Evolutionary conservation across 2,113 vertebrate genomes (phyloP).

Genomic region (Lates calcarifer): DNA sequence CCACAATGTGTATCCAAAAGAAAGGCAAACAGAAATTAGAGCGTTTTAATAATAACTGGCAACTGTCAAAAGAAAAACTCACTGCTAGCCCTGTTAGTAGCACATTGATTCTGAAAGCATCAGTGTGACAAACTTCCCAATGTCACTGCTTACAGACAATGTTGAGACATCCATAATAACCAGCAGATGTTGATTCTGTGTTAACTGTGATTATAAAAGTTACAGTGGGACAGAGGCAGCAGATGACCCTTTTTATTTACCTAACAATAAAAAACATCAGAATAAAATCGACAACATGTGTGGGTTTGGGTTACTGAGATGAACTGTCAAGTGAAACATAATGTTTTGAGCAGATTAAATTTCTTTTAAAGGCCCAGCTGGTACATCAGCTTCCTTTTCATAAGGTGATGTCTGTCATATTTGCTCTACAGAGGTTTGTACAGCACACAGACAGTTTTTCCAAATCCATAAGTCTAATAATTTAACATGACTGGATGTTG

Average conservation of each 20-base stretch:
- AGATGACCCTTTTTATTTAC: slow-evolving; percentile 71
- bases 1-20: background rate
- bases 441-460: background rate
- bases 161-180: slow-evolving; percentile 49
- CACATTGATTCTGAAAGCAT: slow-evolving; percentile 9
- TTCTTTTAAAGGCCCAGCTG: slow-evolving; percentile 51
- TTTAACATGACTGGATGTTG: slow-evolving; percentile 9
- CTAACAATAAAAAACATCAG: slow-evolving; percentile 40
- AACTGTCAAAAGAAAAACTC: background rate
- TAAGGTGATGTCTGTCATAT: background rate
- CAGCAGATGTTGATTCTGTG: slow-evolving; percentile 71
- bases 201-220: slow-evolving; percentile 75
- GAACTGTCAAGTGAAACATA: slow-evolving; percentile 13
- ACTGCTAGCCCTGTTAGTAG: background rate
- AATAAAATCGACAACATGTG: slow-evolving; percentile 34
- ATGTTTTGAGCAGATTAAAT: slow-evolving; percentile 44
- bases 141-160: slow-evolving; percentile 41
- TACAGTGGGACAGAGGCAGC: slow-evolving; percentile 61
- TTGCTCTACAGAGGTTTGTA: background rate
- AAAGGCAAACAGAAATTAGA: background rate
- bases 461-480: background rate
- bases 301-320: slow-evolving; percentile 26
- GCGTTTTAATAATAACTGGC: background rate
- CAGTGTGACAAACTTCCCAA: slow-evolving; percentile 35
- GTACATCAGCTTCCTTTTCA: slow-evolving; percentile 7